phyloP scores from a whole-genome alignment of 2,113 vertebrate genomes.

The Burhinus oedicnemus region DNA sequence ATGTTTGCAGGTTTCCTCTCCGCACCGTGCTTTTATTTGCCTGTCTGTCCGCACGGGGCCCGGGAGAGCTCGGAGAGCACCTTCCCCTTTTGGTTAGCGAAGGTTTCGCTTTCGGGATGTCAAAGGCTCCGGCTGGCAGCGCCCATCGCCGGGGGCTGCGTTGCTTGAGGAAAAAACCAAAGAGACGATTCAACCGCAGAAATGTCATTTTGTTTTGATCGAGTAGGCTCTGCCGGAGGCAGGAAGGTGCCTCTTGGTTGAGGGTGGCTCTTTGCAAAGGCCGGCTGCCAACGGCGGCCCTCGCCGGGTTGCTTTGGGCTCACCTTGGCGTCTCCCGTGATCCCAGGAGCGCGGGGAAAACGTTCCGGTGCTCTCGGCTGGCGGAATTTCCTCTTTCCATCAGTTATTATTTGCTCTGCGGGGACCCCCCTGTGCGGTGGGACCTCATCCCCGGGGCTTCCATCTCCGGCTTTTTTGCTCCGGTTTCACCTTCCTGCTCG shows the following conservation, averaged over 20 bases:
- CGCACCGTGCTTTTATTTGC: accelerated
- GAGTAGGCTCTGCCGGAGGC: neutral
- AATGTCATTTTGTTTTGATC: neutral
- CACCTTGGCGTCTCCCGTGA: neutral
- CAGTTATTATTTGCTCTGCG: neutral
- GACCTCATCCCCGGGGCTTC: neutral
- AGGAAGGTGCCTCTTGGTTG: neutral
- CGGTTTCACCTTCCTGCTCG: neutral
- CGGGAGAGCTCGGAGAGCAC: neutral
- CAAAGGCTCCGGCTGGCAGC: neutral
- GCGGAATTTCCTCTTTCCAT: neutral
- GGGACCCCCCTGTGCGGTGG: accelerated
- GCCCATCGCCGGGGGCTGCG: neutral
- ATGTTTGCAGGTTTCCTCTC: neutral
- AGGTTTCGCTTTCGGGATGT: conserved; percentile 8
- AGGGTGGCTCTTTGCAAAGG: neutral
- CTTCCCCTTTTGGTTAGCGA: neutral
- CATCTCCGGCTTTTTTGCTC: neutral
- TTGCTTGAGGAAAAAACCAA: neutral
- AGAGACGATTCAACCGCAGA: neutral
- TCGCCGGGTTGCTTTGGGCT: neutral
- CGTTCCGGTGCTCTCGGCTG: accelerated
- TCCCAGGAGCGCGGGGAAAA: accelerated
- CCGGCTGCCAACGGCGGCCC: accelerated
- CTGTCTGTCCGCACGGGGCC: neutral